Conservation (phyloP, 2,888 invertebrate genomes). For the Maniola hyperantus region DNA sequence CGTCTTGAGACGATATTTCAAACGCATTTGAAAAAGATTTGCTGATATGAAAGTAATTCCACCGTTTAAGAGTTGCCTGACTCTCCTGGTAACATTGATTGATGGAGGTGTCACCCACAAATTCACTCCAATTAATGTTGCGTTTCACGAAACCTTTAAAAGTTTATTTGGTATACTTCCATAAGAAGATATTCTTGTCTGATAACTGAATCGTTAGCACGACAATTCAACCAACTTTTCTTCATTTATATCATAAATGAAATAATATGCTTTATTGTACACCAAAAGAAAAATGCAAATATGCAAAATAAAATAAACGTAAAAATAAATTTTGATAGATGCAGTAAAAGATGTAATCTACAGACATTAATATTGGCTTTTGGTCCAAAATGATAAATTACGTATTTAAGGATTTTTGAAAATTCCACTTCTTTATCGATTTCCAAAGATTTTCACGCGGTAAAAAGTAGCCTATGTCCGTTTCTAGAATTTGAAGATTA, state of each 20-base stretch:
- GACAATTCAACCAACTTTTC: not conserved
- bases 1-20: slow-evolving; percentile 64
- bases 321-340: too few species aligned
- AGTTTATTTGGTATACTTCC: not conserved
- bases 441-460: not conserved
- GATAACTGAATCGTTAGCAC: not conserved
- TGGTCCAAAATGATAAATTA: too few species aligned
- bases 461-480: not conserved
- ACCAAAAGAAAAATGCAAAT: not conserved
- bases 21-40: slow-evolving; percentile 61
- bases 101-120: slow-evolving; percentile 69
- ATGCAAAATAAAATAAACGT: too few species aligned
- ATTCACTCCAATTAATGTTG: slow-evolving; percentile 57
- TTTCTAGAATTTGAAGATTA: not conserved
- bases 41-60: slow-evolving; percentile 73
- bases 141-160: slow-evolving; percentile 18
- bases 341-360: too few species aligned
- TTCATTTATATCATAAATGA: not conserved
- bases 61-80: slow-evolving; percentile 67
- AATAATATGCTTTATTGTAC: not conserved
- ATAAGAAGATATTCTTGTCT: not conserved
- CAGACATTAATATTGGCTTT: too few species aligned
- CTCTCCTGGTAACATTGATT: slow-evolving; percentile 70
- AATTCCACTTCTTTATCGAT: too few species aligned
- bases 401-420: too few species aligned